phyloP scores from a whole-genome alignment of 2,797 vertebrate genomes.

The Microchirus variegatus region DNA sequence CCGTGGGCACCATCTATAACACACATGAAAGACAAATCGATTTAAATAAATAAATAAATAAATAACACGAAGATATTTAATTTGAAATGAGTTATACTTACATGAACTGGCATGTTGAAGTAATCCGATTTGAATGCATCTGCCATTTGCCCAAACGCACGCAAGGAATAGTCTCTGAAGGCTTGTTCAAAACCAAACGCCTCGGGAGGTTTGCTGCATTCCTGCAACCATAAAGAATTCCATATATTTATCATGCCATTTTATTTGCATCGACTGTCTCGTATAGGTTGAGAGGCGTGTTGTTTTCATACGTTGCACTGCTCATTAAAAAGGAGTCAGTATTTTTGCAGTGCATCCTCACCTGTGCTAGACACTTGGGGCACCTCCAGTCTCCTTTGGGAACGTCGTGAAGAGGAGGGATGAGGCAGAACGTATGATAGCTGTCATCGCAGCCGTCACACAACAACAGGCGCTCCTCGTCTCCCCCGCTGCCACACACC shows the following conservation, averaged over 20 bases:
- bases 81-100: slow-evolving; percentile 72
- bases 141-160: slow-evolving; percentile 97
- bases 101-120: slow-evolving; percentile 99
- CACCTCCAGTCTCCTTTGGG: slow-evolving; percentile 98
- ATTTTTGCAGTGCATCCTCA: slow-evolving; percentile 61
- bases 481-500: slow-evolving; percentile 91
- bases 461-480: slow-evolving; percentile 92
- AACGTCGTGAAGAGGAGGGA: slow-evolving; percentile 92
- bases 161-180: slow-evolving; percentile 92
- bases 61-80: background rate
- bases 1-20: slow-evolving; percentile 95
- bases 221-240: slow-evolving; percentile 68
- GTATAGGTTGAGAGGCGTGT: background rate
- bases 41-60: background rate
- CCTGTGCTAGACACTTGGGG: slow-evolving; percentile 97
- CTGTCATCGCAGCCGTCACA: slow-evolving; percentile 98
- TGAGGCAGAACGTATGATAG: slow-evolving; percentile 97
- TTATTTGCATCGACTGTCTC: background rate
- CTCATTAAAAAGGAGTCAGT: background rate
- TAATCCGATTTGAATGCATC: slow-evolving; percentile 98
- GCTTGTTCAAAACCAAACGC: slow-evolving; percentile 98
- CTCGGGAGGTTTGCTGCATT: slow-evolving; percentile 95
- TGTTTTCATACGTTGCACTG: background rate
- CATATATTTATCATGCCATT: no score
- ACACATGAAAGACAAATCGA: background rate